Evolutionary conservation across 2,888 invertebrate genomes (phyloP), one percentile per base, ranked within the genome.

Genomic region (Allophyes oxyacanthae): DNA sequence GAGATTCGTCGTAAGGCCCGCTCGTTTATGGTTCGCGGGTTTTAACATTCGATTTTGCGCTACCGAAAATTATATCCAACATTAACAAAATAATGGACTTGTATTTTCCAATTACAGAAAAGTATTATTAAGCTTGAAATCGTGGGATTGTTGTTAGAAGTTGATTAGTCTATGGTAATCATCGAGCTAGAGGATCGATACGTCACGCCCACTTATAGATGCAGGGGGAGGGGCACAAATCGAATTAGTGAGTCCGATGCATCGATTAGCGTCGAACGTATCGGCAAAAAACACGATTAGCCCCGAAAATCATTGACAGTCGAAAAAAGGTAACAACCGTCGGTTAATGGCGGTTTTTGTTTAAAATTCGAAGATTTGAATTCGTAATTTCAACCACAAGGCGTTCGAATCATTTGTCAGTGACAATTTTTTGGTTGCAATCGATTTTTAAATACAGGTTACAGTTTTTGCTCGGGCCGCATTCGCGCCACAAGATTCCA

Each of bases 391-490:
- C 86, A 86, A 92, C 93, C 93, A 86, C 94, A 91, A 92, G 91
- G 87, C 92, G 89, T 92, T 91, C 89, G 91, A 91, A 92, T 92
- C 94, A 94, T 94, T 94, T 92, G 94, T 94, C 93, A 93, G 92
- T 94, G 94, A 94, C 94, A 93, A 92, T 93, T 92, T 92, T 92
- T 94, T 92, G 88, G 90, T 85, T 89, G 88, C 92, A 91, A 94
- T 94, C 94, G 94, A 93, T 93, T 94, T 94, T 94, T 93, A 94
- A 93, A 93, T 92, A 92, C 92, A 88, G 91, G 91, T 90, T 91
- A 86, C 82, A 79, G 78, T 88, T 88, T 88, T 86, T 74, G 60
- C 53, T 43, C 57, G 61, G 66, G 72, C 57, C 59, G 62, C 71
- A 67, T 68, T 74, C 63, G 69, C 54, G 59, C 60, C 72, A 68